Evolutionary conservation across 2,113 vertebrate species (phyloP), one percentile per base, ranked within the genome.

Genomic region (Perognathus longimembris): DNA sequence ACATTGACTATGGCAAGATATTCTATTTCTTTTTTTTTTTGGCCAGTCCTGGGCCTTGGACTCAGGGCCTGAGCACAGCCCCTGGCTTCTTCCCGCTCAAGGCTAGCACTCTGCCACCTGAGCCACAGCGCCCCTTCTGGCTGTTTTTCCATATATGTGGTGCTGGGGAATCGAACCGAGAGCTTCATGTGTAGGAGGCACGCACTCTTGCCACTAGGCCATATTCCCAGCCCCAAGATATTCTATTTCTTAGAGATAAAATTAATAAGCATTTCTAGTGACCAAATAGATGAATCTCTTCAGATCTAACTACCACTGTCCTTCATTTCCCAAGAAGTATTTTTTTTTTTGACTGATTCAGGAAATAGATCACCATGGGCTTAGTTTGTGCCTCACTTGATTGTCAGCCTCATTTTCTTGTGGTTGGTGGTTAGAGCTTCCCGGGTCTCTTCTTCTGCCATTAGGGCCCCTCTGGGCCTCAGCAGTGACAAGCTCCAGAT

Each of bases 301-400:
- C 0, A 88, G 45, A n/a, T 77, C 38, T 85, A 30, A 24, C 11
- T 70, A 34, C 1, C 32, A 1, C 2, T 83, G 6, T 17, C 14
- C 21, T 34, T 20, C 5, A 59, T 20, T 82, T 24, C 32, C 24
- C 45, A 78, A 61, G 38, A 75, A 77, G 57, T 63, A 87, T 12
- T 4, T 66, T 67, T 94, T 87, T 86, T 87, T 45, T 95, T 50
- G 28, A 82, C 12, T 57, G 6, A 4, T 82, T 85, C 40, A 82
- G 54, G 59, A 90, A 93, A 42, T 24, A 64, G 30, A 90, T 10
- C 54, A 64, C 32, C 34, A 15, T 36, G 10, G 21, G 21, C 28
- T 75, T 77, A 18, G 10, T 70, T 73, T 61, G 5, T 81, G 21
- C 15, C 85, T 71, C 6, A 38, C 57, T 88, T 94, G 78, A 81